A percentile compares a stretch with the other conserved stretches of the same genome.
These are phyloP conservation scores for Bombyx mandarina DNA, from an alignment of 1,140 invertebrate genomes.

Conservation along the genomic window DNA sequence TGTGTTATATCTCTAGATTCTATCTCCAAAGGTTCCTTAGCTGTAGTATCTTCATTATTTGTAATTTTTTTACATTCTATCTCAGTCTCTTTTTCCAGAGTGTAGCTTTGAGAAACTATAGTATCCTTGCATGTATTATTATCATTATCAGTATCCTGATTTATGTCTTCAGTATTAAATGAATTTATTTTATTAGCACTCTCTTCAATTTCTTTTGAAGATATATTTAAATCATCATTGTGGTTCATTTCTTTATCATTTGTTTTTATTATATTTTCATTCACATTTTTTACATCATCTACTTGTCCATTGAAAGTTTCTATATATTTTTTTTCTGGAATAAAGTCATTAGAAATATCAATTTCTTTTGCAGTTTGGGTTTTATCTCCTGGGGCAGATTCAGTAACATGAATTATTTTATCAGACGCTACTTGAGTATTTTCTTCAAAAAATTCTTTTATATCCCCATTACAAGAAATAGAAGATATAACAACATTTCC, in stretches of 20 bases:
- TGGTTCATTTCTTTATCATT: background rate
- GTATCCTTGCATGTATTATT: background rate
- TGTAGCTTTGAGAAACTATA: no score
- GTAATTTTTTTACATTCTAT: background rate
- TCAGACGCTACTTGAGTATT: no score
- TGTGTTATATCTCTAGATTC: background rate
- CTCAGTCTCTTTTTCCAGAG: no score
- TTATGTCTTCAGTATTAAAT: constrained; percentile 2
- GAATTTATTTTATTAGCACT: background rate
- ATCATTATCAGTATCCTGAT: constrained; percentile 2
- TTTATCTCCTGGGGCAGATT: no score
- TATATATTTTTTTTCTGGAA: no score
- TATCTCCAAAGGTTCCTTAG: background rate
- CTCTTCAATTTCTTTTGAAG: background rate
- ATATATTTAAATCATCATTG: background rate
- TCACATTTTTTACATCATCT: constrained; percentile 8
- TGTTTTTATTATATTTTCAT: constrained; percentile 4
- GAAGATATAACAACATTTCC: constrained; percentile 1
- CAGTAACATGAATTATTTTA: no score
- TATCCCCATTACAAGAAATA: background rate
- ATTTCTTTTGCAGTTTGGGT: no score
- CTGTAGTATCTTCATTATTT: background rate
- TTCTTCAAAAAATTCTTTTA: no score
- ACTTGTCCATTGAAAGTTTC: background rate
- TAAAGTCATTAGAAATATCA: no score